Percentiles rank a stretch among this genome's conserved stretches.
These are phyloP conservation scores for Creontiades dilutus DNA, from an alignment of 2,888 invertebrate genomes.

Conservation along the genomic window DNA sequence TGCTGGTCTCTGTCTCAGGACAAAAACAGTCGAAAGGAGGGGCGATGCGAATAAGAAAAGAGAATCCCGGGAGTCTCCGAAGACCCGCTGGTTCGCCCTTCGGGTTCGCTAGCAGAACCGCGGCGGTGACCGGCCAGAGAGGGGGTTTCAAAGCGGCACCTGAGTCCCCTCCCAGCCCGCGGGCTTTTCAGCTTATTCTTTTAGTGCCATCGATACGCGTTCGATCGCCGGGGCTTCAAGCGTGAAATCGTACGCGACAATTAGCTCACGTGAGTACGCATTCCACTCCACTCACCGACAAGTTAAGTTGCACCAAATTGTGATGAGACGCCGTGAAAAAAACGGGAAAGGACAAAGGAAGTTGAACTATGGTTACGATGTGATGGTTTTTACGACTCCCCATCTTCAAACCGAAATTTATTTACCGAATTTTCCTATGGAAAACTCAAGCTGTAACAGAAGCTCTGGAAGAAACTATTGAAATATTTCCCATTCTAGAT, in stretches of 20 bases:
- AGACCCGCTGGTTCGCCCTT: background rate
- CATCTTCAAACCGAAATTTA: no score
- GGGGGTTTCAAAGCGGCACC: constrained; percentile 9
- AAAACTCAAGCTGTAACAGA: no score
- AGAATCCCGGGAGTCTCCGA: background rate
- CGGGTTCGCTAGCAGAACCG: background rate
- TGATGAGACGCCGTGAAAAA: background rate
- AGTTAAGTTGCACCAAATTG: background rate
- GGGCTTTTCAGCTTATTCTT: constrained; percentile 15
- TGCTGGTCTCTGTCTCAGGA: background rate
- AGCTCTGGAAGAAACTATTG: no score
- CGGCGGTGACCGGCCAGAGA: constrained; percentile 1
- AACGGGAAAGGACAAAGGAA: no score
- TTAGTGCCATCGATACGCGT: constrained; percentile 48
- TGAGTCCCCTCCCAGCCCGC: background rate
- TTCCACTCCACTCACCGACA: background rate
- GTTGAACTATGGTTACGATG: no score
- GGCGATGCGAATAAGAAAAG: background rate
- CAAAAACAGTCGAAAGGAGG: background rate
- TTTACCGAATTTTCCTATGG: no score
- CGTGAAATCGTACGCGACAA: constrained; percentile 18
- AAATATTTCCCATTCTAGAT: no score
- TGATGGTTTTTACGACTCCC: no score
- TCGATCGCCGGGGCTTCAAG: constrained; percentile 53
- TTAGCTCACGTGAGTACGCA: constrained; percentile 8